A percentile compares a stretch with the other conserved stretches of the same genome.
Conservation (phyloP, 2,888 invertebrate species). For the Amphipoea lucens region DNA sequence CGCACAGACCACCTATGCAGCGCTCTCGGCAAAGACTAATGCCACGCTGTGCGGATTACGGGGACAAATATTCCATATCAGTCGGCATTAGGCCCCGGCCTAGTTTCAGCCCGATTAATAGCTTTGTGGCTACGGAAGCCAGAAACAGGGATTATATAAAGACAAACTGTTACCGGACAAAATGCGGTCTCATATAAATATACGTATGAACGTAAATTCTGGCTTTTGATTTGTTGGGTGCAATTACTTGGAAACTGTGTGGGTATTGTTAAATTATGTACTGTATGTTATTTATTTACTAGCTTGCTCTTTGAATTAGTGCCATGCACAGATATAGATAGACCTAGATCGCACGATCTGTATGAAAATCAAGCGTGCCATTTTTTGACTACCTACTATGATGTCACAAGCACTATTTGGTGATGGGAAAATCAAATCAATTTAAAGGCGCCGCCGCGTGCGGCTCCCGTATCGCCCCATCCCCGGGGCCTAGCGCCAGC, state of each 20-base stretch:
- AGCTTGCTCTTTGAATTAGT: not conserved
- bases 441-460: no score
- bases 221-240: conserved; percentile 43
- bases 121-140: conserved; percentile 54
- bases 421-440: no score
- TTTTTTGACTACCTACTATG: no score
- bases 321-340: no score
- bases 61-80: conserved; percentile 64
- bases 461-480: no score
- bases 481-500: no score
- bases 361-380: no score
- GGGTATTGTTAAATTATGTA: conserved; percentile 19
- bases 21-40: conserved; percentile 53
- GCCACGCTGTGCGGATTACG: conserved; percentile 51
- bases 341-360: no score
- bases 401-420: no score
- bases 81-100: conserved; percentile 54
- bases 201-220: conserved; percentile 23
- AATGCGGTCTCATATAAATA: conserved; percentile 48
- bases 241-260: conserved; percentile 35
- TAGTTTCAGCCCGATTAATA: conserved; percentile 56
- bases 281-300: conserved; percentile 12
- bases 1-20: not conserved
- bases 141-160: conserved; percentile 58
- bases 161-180: conserved; percentile 52